A percentile compares a stretch with the other conserved stretches of the same genome.
phyloP scores from a whole-genome alignment of 2,797 vertebrate species.

The Chlorospingus semifuscus region DNA sequence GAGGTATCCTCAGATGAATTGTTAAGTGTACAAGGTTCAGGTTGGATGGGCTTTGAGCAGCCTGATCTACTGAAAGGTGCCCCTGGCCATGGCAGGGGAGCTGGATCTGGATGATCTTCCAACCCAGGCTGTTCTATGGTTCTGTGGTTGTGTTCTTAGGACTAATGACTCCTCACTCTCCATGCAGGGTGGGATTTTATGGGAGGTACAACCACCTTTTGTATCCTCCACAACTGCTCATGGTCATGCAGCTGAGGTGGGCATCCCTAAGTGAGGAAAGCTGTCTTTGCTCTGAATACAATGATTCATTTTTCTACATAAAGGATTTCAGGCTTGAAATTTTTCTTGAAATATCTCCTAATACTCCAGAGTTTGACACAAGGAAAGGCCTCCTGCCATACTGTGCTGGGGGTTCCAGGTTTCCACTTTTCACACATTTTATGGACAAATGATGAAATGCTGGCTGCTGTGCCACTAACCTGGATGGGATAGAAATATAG shows the following conservation, averaged over 20 bases:
- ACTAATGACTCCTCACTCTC: not conserved
- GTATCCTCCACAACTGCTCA: accelerated
- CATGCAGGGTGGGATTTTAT: accelerated
- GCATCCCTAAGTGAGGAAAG: not conserved
- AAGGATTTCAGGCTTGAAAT: not conserved
- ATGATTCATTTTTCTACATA: not conserved
- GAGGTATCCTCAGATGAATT: not conserved
- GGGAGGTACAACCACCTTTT: not conserved
- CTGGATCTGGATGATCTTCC: not conserved
- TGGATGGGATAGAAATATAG: not conserved
- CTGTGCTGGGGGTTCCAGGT: not conserved
- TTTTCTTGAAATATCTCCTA: not conserved
- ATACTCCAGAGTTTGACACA: not conserved
- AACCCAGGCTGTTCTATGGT: not conserved
- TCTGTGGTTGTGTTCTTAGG: not conserved
- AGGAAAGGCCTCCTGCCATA: not conserved
- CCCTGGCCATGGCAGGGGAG: accelerated
- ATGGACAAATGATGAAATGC: not conserved
- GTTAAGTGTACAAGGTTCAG: not conserved
- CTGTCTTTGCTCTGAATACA: not conserved
- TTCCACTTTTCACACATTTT: not conserved
- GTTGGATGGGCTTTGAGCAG: not conserved
- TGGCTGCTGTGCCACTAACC: not conserved
- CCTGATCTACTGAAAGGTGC: not conserved
- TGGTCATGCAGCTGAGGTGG: not conserved